Conservation (phyloP, 2,888 invertebrate species). For the Zhuqinia jingwanae region DNA sequence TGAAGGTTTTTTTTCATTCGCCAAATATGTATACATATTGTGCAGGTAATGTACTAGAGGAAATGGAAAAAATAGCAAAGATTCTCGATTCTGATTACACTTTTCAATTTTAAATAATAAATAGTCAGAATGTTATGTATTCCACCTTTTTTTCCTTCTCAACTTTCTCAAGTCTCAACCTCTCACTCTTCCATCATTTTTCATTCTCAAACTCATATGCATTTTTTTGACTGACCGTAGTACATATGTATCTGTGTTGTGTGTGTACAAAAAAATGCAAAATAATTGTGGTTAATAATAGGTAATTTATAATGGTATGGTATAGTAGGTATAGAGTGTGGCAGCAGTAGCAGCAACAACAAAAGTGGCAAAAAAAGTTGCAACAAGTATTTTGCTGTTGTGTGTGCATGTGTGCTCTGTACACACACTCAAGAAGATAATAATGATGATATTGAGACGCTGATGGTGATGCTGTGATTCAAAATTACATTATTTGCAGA, state of each 20-base stretch:
- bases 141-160: conserved; percentile 21
- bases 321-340: not conserved
- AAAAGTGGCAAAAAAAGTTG: conserved; percentile 40
- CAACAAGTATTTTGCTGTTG: no score
- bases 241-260: no score
- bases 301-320: conserved; percentile 16
- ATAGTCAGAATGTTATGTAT: conserved; percentile 23
- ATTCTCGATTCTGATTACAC: conserved; percentile 10
- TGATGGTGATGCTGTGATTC: conserved; percentile 12
- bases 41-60: not conserved
- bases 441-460: not conserved
- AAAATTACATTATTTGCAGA: conserved; percentile 42
- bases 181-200: conserved; percentile 26
- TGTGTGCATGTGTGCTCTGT: no score
- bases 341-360: no score
- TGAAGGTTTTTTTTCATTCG: no score
- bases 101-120: conserved; percentile 46
- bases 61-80: conserved; percentile 1
- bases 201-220: conserved; percentile 28
- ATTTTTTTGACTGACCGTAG: not conserved
- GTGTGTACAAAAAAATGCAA: not conserved
- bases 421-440: no score
- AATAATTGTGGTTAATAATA: conserved; percentile 27
- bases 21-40: no score
- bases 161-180: conserved; percentile 2